Conservation (phyloP, 2,113 vertebrate species). For the Gallinago paraguaiae region DNA sequence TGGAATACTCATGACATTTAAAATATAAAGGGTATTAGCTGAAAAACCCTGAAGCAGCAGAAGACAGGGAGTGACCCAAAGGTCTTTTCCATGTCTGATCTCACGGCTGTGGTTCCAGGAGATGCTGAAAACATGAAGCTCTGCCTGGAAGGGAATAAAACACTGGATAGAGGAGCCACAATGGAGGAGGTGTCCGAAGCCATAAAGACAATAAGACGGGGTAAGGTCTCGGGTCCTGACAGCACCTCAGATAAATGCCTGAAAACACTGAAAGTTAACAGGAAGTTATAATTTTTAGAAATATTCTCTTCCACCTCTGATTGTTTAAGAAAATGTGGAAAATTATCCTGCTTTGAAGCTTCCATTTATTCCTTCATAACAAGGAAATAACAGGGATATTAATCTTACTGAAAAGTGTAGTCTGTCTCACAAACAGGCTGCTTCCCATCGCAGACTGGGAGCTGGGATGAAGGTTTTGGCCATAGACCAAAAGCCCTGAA, state of each 20-base stretch:
- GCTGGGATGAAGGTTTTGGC: background rate
- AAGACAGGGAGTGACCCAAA: background rate
- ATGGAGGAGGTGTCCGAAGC: conserved; percentile 59
- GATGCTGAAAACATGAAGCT: conserved; percentile 38
- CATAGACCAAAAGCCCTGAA: background rate
- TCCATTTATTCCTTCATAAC: background rate
- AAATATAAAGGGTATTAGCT: background rate
- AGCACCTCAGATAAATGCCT: background rate
- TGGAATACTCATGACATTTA: background rate
- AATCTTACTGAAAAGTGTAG: too few relatives aligned
- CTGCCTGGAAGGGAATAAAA: conserved; percentile 51
- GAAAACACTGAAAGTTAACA: background rate
- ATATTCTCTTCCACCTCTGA: background rate
- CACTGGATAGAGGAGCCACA: conserved; percentile 55
- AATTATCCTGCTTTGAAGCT: background rate
- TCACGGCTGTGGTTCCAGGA: conserved; percentile 5
- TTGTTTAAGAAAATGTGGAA: background rate
- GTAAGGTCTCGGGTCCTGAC: conserved; percentile 22
- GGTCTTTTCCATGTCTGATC: background rate
- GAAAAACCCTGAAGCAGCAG: background rate
- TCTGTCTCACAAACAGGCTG: background rate
- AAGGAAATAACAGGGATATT: background rate
- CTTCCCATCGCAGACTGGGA: background rate
- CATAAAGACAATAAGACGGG: conserved; percentile 25
- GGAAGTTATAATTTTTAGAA: background rate